Conservation (phyloP, 2,113 vertebrate genomes). For the Labeo rohita region DNA sequence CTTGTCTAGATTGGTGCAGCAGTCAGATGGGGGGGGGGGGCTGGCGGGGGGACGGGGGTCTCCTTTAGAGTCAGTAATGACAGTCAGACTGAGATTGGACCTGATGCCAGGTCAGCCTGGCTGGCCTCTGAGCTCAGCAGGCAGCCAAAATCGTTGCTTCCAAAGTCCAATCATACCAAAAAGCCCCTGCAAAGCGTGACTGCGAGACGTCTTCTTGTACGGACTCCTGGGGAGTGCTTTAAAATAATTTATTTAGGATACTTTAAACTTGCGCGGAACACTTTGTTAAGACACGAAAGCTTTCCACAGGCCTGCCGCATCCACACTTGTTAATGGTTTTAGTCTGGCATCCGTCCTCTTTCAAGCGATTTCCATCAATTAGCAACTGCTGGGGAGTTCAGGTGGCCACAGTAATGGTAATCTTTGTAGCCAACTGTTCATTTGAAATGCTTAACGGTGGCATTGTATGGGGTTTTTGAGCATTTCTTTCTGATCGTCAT, state of each 20-base stretch:
- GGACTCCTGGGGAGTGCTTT: neutral
- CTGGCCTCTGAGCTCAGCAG: conserved; percentile 25
- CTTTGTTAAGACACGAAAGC: conserved; percentile 16
- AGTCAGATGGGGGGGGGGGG: neutral
- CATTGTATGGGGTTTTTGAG: neutral
- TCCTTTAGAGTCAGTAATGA: conserved; percentile 39
- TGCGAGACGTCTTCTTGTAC: neutral
- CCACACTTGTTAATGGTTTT: conserved; percentile 29
- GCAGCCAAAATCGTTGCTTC: conserved; percentile 29
- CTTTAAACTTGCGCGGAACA: conserved; percentile 11
- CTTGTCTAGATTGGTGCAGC: neutral
- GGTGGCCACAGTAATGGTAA: conserved; percentile 9
- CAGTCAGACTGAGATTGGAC: conserved; percentile 44
- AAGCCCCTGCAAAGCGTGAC: conserved; percentile 9
- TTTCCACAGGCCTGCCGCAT: neutral
- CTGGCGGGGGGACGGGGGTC: neutral
- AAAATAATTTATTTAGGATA: conserved; percentile 35
- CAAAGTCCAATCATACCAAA: conserved; percentile 18
- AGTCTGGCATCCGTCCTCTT: conserved; percentile 12
- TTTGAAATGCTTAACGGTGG: conserved; percentile 5
- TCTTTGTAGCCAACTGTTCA: conserved; percentile 25
- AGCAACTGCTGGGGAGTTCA: conserved; percentile 29
- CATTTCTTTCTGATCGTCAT: neutral
- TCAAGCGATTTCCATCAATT: conserved; percentile 31
- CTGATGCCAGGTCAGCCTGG: conserved; percentile 30